Percentiles rank a stretch among this genome's conserved stretches.
These are phyloP conservation scores for Clarias gariepinus DNA, from an alignment of 2,113 vertebrate species.

Conservation along the genomic window DNA sequence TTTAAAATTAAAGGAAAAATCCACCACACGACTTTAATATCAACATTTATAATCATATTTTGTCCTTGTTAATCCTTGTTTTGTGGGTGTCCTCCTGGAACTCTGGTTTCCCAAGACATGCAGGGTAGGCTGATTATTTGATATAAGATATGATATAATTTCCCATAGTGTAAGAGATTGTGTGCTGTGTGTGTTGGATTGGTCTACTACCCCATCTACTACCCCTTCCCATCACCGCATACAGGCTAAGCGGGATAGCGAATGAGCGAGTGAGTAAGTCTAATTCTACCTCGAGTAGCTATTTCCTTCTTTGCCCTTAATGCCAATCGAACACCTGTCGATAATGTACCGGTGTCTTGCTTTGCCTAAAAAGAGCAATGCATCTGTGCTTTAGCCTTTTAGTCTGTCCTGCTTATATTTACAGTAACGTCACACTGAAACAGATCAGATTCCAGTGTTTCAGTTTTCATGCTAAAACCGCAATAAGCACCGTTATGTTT, in stretches of 20 bases:
- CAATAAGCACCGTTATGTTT: neutral
- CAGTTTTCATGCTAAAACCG: neutral
- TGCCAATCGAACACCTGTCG: neutral
- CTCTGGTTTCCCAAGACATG: no score
- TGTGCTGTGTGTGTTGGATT: no score
- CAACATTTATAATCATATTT: neutral
- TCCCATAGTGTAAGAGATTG: no score
- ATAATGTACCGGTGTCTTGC: neutral
- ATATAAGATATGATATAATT: no score
- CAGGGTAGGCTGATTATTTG: no score
- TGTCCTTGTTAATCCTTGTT: no score
- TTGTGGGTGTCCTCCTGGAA: no score
- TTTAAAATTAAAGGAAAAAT: constrained; percentile 7
- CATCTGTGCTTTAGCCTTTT: neutral
- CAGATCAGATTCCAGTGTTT: neutral
- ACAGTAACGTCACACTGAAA: neutral
- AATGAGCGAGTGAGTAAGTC: neutral
- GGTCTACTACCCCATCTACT: no score
- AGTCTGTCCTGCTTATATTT: neutral
- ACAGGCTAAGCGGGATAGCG: no score
- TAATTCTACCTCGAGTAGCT: neutral
- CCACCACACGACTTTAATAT: neutral
- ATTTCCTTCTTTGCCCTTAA: neutral
- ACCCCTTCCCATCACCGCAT: no score
- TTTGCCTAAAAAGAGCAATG: neutral